Evolutionary conservation across 1,140 invertebrate species (phyloP).

Genomic region (Luehdorfia chinensis): DNA sequence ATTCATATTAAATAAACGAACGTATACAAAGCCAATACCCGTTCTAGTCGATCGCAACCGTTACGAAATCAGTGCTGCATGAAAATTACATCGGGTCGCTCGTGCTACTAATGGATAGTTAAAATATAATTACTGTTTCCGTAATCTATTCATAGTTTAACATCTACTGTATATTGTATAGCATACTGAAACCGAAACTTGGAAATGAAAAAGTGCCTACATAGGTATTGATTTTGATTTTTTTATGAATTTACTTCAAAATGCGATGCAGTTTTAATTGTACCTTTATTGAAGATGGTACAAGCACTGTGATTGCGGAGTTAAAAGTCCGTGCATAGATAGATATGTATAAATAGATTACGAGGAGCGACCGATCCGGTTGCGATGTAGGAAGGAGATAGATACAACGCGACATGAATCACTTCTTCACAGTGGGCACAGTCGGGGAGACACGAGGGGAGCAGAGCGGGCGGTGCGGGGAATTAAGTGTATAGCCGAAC

Average conservation of each 20-base stretch:
- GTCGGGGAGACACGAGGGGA: slow-evolving; percentile 50
- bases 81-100: slow-evolving; percentile 59
- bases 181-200: background rate
- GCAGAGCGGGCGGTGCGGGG: slow-evolving; percentile 48
- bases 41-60: slow-evolving; percentile 73
- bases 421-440: slow-evolving; percentile 63
- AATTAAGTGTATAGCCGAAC: slow-evolving; percentile 42
- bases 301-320: slow-evolving; percentile 36
- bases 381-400: slow-evolving; percentile 74
- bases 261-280: slow-evolving; percentile 6
- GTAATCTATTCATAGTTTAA: slow-evolving; percentile 12
- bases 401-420: slow-evolving; percentile 76
- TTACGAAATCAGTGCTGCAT: slow-evolving; percentile 74
- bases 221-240: background rate
- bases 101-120: slow-evolving; percentile 35
- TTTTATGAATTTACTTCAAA: background rate
- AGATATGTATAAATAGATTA: slow-evolving; percentile 74
- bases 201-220: background rate
- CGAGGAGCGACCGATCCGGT: slow-evolving; percentile 74
- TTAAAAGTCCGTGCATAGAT: slow-evolving; percentile 68
- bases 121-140: slow-evolving; percentile 27
- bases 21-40: slow-evolving; percentile 63
- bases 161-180: background rate
- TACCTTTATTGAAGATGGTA: slow-evolving; percentile 30
- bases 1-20: slow-evolving; percentile 27